These are phyloP conservation scores for Cheiracanthium punctorium DNA, from an alignment of 2,888 invertebrate genomes.

Conservation along the genomic window DNA sequence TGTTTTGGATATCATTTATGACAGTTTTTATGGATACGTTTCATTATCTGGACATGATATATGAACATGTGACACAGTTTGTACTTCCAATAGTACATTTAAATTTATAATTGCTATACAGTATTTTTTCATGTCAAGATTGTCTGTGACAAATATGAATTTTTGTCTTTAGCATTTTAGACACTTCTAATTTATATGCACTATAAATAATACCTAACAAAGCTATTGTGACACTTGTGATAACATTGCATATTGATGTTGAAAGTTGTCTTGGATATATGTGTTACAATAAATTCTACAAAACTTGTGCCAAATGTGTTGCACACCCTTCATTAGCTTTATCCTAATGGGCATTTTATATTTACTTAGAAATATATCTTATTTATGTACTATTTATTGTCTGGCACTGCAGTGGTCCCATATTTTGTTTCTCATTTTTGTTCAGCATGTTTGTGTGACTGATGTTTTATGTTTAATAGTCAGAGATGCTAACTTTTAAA, in stretches of 20 bases:
- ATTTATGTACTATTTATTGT: not conserved
- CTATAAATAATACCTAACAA: not conserved
- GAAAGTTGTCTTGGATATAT: constrained; percentile 23
- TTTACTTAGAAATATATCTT: not conserved
- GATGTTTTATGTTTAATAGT: no score
- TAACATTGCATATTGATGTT: constrained; percentile 47
- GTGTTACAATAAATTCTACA: constrained; percentile 2
- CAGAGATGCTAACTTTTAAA: no score
- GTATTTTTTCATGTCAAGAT: not conserved
- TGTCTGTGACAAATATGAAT: not conserved
- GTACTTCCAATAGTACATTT: no score
- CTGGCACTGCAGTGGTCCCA: not conserved
- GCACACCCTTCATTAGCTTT: constrained; percentile 24
- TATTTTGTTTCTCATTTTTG: not conserved
- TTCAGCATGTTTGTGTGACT: no score
- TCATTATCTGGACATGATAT: no score
- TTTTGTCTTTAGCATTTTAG: not conserved
- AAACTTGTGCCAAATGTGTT: constrained; percentile 49
- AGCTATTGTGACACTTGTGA: not conserved
- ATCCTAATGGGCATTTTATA: not conserved
- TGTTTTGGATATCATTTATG: no score
- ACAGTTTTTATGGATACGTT: no score
- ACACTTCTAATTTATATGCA: not conserved
- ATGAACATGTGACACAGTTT: no score
- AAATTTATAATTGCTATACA: no score